Evolutionary conservation across 2,113 vertebrate genomes (phyloP), one percentile per base, ranked within the genome.

Genomic region (Poecile atricapillus): DNA sequence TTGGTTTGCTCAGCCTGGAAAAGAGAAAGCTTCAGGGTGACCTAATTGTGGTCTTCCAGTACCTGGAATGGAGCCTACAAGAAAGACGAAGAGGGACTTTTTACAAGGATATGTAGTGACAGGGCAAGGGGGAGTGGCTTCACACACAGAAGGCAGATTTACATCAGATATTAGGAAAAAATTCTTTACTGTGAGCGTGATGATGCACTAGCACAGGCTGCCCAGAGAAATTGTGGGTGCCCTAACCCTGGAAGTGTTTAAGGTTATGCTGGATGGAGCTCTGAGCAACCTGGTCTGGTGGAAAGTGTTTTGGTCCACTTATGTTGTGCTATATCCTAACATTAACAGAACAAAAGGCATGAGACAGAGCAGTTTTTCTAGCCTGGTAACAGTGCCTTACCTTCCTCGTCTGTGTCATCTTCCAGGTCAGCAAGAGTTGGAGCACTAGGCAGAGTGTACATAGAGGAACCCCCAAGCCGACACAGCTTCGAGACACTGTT

Each of bases 361-460:
- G 33, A 77, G 24, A 60, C 7, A 93, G 33, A 75, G 33, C 25
- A 78, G 8, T 11, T 44, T 60, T 80, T 67, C 55, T 55, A 70
- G 13, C 7, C 49, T 60, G 46, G 46, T 84, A 64, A 50, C 10
- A 53, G 30, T 25, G n/a, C 20, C 46, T 74, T 96, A 97, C 97
- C 97, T 95, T 98, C 98, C 83, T 98, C 95, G 0, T 98, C 97
- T 18, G 98, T 95, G 49, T 99, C 98, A 47, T 98, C 98, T 92
- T 99, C 99, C 91, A 99, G 97, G 93, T 99, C 99, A 58, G 98
- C 97, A 2, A 99, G 98, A 7, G 98, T 98, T 14, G 99, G 99
- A 20, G 99, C 98, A 43, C 98, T 99, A 63, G 99, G 99, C 58
- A 99, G 98, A 41, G 98, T 86, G 82, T 99, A 99, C 68, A 98